Base-by-base conservation (phyloP, 2,888 invertebrate species). In the Stenoptilia bipunctidactyla region DNA sequence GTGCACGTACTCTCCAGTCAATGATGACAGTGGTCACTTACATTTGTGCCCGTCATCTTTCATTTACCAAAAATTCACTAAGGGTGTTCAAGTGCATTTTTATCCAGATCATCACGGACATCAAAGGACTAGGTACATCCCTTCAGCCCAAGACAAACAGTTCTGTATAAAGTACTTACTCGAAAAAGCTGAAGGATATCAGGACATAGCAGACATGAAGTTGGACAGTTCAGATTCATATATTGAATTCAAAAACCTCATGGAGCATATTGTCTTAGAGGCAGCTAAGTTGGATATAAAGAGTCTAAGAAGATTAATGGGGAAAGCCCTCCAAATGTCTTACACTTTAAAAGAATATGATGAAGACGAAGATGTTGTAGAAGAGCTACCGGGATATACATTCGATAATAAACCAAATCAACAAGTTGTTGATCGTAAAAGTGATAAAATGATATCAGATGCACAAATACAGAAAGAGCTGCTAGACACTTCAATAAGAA, bases 261-360 rank as follows among this genome's bases (percentile, higher is more conserved):
- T 75, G 49, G 58, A 58, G 0, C 50, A 44, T 13, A 60, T 80
- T 1, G 44, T 61, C 0, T 13, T 42, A 0, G 61, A 65, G 1
- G 65, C 79, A 0, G 58, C 52, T 0, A 65, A 62, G 12, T 42
- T 62, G 0, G 61, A 70, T 25, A 43, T 53, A 0, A 20, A 46
- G 2, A 53, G 55, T 0, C 36, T 79, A 0, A 66, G 60, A 27
- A 34, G 52, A 0, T 43, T 80, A 5, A 45, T 66, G 0, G 51
- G 49, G 0, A 66, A 64, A 44, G 75, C 76, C 0, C 37, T 69
- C 0, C 65, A 73, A 34, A 73, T 79, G 70, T 54, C 66, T 0
- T 40, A 54, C 0, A 15, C 64, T 0, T 42, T 79, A 3, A 63
- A 57, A 8, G 49, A 47, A n/a, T 55, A 52, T 2, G 45, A 45